Evolutionary conservation across 2,888 invertebrate genomes (phyloP), one percentile per base, ranked within the genome.

Genomic region (Andrena haemorrhoa): DNA sequence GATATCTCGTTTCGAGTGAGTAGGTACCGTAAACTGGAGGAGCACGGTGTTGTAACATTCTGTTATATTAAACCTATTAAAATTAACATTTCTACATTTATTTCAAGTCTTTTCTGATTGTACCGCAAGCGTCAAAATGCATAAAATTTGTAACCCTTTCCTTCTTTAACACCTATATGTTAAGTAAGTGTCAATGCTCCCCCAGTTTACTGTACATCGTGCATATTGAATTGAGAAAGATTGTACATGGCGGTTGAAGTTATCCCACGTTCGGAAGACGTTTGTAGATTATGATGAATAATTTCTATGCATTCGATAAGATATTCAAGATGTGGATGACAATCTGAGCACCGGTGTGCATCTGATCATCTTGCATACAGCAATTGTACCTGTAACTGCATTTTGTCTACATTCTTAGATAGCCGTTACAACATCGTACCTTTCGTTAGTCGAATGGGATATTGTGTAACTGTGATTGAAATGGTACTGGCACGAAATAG

Each of bases 401-500:
- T 47, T 47, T 65, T 65, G 65, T 65, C 65, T 35, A 47, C 65
- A 47, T 41, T 47, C 65, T 26, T 65, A 47, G 65, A 8, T 56
- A 53, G 53, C 26, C 35, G 23, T 68, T 68, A 56, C 68, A 68
- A 68, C 66, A 68, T 35, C 35, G 29, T 23, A 68, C 53, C 68
- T 68, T 68, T 68, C 68, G 53, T 68, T 68, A 68, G 68, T 20
- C 51, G 68, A 68, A 68, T 68, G 53, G 68, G 35, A 68, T 56
- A 31, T 68, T 68, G 68, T 35, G 68, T 35, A 68, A 68, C 10
- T 35, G 35, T 35, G 68, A 68, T 68, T 56, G 68, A 56, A 68
- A 68, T 53, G 68, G 26, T 68, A 53, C 68, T 31, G 51, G 33
- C 20, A 20, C 53, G 53, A 53, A 68, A 56, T 53, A 53, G 35